Evolutionary conservation across 2,113 vertebrate species (phyloP).

Genomic region (Gadus chalcogrammus): DNA sequence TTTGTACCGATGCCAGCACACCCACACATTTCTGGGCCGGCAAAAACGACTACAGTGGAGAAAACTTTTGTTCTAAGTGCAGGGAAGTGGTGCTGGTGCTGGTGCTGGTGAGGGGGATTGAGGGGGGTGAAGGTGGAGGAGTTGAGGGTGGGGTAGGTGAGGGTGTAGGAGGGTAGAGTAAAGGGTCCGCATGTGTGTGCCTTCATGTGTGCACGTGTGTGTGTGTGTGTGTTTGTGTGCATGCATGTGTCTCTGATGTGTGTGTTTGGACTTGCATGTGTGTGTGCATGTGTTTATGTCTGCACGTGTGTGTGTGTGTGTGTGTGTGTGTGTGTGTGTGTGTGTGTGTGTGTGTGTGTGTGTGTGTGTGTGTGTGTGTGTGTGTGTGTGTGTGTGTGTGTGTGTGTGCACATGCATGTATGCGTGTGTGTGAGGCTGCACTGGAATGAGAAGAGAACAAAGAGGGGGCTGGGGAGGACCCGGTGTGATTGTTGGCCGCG

Average conservation of each 20-base stretch:
- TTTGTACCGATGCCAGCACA: constrained; percentile 96
- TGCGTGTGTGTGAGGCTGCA: too few species aligned
- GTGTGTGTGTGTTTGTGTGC: background rate
- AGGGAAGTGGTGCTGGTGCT: constrained; percentile 14
- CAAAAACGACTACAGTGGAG: constrained; percentile 97
- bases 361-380: background rate
- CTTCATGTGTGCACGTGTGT: background rate
- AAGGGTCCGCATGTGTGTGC: background rate
- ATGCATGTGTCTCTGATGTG: background rate
- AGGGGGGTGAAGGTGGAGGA: constrained; percentile 65
- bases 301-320: constrained; percentile 3
- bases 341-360: background rate
- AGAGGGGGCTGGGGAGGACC: too few species aligned
- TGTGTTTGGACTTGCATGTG: background rate
- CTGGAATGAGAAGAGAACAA: too few species aligned
- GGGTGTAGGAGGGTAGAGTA: background rate
- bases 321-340: background rate
- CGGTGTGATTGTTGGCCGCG: too few species aligned
- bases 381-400: constrained; percentile 4
- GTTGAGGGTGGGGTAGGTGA: constrained; percentile 24
- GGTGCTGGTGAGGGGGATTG: background rate
- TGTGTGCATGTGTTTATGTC: background rate
- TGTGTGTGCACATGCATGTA: too few species aligned
- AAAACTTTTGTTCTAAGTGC: constrained; percentile 78
- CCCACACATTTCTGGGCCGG: constrained; percentile 97